Base-by-base conservation (phyloP, 2,888 invertebrate genomes). In the Teleogryllus oceanicus region DNA sequence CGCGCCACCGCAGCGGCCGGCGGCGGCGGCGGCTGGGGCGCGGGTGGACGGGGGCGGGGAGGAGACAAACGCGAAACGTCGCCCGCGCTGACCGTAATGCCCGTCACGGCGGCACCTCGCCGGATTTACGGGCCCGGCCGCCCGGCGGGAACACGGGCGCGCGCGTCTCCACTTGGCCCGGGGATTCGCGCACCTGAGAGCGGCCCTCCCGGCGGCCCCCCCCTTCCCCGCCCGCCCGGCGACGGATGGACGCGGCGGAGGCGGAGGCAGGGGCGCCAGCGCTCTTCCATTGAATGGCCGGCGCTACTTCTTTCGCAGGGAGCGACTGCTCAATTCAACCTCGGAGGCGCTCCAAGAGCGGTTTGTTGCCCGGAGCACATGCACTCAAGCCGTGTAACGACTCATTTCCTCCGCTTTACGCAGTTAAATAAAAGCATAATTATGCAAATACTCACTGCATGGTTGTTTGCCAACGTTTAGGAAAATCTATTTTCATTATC, bases 41-140 rank as follows among this genome's bases (percentile, higher is more conserved):
- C 12, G 2, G 18, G 13, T 2, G 62, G 18, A 2, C 62, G n/a
- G n/a, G 62, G 62, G n/a, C 16, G 62, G 62, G 62, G 62, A 62
- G 62, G 62, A 62, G 62, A 62, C 62, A 62, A 62, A 62, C 62
- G 62, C 62, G 62, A 62, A 62, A 62, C 62, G 62, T 62, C 62
- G n/a, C 62, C 62, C 62, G 16, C 62, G 62, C n/a, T 62, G 62
- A 62, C 62, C 62, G 62, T 62, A 62, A 62, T 62, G 62, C 62
- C 62, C 62, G 62, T 62, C 62, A 62, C 62, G n/a, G 62, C 62
- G n/a, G 62, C 62, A 62, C 62, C 62, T 62, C 62, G 16, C 16
- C 62, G 62, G 62, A 62, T 62, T 62, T 62, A 62, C 62, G 62
- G 62, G 16, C 13, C 62, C 13, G 62, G 62, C n/a, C 62, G 13